phyloP scores from a whole-genome alignment of 1,140 invertebrate species.

The Anoplolepis gracilipes region DNA sequence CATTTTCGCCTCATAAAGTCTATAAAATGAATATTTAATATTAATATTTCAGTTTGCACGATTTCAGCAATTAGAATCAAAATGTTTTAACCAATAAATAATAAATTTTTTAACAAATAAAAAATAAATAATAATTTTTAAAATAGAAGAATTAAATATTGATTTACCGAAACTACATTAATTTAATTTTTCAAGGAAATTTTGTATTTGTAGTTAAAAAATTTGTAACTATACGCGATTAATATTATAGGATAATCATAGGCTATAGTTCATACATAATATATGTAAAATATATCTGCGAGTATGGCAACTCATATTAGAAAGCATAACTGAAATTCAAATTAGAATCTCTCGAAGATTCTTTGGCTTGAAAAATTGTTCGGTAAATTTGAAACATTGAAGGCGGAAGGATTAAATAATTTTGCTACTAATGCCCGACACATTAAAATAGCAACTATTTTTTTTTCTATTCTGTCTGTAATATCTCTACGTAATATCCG shows the following conservation, averaged over 20 bases:
- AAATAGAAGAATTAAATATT: background rate
- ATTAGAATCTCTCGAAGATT: background rate
- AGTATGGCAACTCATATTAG: background rate
- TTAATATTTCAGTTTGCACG: background rate
- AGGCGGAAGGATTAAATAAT: background rate
- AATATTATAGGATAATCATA: too few species aligned
- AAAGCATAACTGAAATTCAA: background rate
- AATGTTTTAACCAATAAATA: background rate
- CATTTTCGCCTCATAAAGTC: background rate
- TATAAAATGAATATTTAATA: background rate
- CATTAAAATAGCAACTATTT: background rate
- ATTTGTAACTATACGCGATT: too few species aligned
- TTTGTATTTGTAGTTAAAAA: background rate
- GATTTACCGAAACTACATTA: background rate
- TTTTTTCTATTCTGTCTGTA: background rate
- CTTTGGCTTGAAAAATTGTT: background rate
- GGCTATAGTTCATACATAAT: background rate
- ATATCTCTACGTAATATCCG: constrained; percentile 19
- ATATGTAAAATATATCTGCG: background rate
- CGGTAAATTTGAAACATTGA: background rate
- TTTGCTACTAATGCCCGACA: background rate
- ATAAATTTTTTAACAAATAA: too few species aligned
- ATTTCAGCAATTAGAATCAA: background rate
- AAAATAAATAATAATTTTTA: too few species aligned
- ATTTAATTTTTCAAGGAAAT: background rate